These are phyloP conservation scores for Acleris sparsana DNA, from an alignment of 2,888 invertebrate species.

Conservation along the genomic window DNA sequence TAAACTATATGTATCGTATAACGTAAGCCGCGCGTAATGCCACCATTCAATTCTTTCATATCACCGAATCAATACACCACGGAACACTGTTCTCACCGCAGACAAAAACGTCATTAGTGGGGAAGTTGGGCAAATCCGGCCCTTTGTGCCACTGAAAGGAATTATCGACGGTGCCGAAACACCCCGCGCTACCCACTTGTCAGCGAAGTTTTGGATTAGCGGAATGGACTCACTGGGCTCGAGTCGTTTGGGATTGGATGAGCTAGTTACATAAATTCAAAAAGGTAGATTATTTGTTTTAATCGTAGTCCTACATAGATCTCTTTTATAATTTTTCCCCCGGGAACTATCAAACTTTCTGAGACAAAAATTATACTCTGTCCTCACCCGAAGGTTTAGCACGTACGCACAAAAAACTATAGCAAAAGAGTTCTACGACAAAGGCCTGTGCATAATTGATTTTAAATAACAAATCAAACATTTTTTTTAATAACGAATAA, in stretches of 20 bases:
- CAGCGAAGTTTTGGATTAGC: constrained; percentile 20
- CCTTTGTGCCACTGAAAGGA: constrained; percentile 56
- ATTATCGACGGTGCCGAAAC: constrained; percentile 48
- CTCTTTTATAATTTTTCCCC: too few species aligned
- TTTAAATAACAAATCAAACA: too few species aligned
- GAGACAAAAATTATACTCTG: too few species aligned
- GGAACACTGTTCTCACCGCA: constrained; percentile 40
- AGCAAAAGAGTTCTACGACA: too few species aligned
- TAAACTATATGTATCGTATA: neutral
- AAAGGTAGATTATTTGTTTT: neutral
- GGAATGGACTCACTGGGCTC: constrained; percentile 15
- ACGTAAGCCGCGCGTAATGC: constrained; percentile 9
- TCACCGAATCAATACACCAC: constrained; percentile 27
- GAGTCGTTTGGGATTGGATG: constrained; percentile 21
- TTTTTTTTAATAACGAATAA: too few species aligned
- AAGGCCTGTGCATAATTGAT: too few species aligned
- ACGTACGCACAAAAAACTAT: too few species aligned
- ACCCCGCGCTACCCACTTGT: constrained; percentile 30
- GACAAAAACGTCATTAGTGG: constrained; percentile 65
- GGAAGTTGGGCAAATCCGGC: constrained; percentile 50
- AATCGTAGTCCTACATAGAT: too few species aligned
- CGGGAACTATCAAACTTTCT: too few species aligned
- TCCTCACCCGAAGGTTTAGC: too few species aligned
- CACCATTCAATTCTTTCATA: constrained; percentile 30
- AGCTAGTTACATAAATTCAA: neutral